phyloP scores from a whole-genome alignment of 2,888 invertebrate species.

The Neocrepidodera transversa region DNA sequence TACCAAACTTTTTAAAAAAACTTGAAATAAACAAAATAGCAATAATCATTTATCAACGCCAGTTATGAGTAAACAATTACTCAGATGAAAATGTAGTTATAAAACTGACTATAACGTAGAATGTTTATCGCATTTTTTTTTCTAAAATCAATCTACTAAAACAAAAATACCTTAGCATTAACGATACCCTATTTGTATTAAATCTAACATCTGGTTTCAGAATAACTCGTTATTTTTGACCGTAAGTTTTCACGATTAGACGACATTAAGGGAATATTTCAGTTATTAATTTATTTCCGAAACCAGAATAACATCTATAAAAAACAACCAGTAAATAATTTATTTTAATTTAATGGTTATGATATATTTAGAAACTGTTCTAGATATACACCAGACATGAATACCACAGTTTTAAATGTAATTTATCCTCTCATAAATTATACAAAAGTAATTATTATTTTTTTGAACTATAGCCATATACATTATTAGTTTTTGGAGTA shows the following conservation, averaged over 20 bases:
- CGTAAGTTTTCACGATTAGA: background rate
- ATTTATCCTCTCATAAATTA: conserved; percentile 3
- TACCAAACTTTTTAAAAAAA: conserved; percentile 30
- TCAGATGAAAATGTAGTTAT: conserved; percentile 7
- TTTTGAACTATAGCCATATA: background rate
- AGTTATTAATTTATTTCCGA: conserved; percentile 18
- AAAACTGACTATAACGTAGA: conserved; percentile 13
- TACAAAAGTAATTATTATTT: conserved; percentile 14
- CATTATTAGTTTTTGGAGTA: too few relatives aligned
- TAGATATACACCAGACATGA: conserved; percentile 15
- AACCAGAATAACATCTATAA: conserved; percentile 23
- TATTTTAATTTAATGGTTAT: conserved; percentile 15
- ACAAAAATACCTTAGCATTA: conserved; percentile 32
- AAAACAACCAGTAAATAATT: conserved; percentile 24
- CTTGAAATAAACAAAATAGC: conserved; percentile 27
- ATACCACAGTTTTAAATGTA: conserved; percentile 1
- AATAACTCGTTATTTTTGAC: conserved; percentile 11
- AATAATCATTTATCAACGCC: conserved; percentile 31
- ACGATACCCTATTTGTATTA: conserved; percentile 31
- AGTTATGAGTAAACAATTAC: conserved; percentile 9
- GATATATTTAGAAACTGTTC: conserved; percentile 16
- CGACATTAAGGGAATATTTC: background rate
- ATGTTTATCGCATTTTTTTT: conserved; percentile 32
- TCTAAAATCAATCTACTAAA: conserved; percentile 34
- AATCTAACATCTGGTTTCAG: conserved; percentile 21